Base-by-base conservation (phyloP, 2,888 invertebrate genomes). In the Eupithecia inturbata region DNA sequence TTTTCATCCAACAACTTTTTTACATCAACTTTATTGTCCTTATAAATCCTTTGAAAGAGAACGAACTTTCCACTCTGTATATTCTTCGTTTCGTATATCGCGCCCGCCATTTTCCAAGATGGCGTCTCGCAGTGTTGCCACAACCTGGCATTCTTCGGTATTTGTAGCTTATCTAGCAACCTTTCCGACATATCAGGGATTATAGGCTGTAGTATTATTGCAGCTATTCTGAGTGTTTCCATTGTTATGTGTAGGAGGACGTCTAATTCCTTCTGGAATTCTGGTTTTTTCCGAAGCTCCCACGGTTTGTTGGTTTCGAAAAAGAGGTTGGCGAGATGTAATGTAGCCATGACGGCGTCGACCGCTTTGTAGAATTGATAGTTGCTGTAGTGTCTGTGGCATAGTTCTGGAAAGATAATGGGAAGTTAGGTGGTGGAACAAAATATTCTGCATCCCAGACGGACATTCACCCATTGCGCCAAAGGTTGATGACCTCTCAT, bases 221-320 rank as follows among this genome's bases (percentile, higher is more conserved):
- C 88, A 57, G 86, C 87, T 73, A 98, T 96, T 81, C 99, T 95
- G 63, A 98, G 90, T 0, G 97, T 96, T 91, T 99, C 99, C 93
- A 99, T 95, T 31, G 97, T 96, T 64, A 99, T 89, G 85, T 97
- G 97, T 73, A 99, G 95, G 68, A 98, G 96, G 22, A 96, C 96
- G 83, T 97, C 95, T 2, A 98, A 90, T 82, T 96, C 95, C 63
- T 95, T 92, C 68, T 95, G 94, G 31, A 93, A 88, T 63, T 95
- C 92, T 0, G 93, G 89, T 14, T 94, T 87, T 84, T 97, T 97
- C 71, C 95, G 96, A 75, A 99, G 94, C 80, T 96, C 96, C 99
- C 99, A 99, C 0, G 99, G 99, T 87, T 97, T 96, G 81, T 96
- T 95, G 5, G 96, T 93, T 85, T 99, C 97, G 83, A 99, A 97